These are phyloP conservation scores for Drosophila littoralis DNA, from an alignment of 1,140 invertebrate species.

Conservation along the genomic window DNA sequence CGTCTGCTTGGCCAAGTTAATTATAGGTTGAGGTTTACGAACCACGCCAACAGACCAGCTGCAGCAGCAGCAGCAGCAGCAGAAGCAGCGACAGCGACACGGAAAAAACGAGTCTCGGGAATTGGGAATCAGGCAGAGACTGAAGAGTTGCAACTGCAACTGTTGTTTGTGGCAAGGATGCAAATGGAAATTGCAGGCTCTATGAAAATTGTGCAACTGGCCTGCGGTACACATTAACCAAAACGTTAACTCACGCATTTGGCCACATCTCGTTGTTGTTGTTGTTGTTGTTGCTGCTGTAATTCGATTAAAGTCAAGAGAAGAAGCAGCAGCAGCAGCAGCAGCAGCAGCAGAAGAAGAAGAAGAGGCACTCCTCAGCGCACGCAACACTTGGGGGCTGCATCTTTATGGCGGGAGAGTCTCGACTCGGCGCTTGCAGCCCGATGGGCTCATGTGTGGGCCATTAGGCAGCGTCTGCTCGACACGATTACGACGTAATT, in stretches of 20 bases:
- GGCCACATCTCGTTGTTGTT: slow-evolving; percentile 1
- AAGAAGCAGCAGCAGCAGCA: not conserved
- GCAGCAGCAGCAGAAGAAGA: not conserved
- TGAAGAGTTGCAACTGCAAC: slow-evolving; percentile 31
- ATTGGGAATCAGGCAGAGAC: not conserved
- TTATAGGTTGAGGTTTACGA: slow-evolving; percentile 83
- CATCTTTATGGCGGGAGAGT: slow-evolving; percentile 20
- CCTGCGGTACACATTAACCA: slow-evolving; percentile 47
- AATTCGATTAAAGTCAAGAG: slow-evolving; percentile 23
- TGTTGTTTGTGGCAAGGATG: slow-evolving; percentile 20
- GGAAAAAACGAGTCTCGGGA: slow-evolving; percentile 14
- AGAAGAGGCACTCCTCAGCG: slow-evolving; percentile 11
- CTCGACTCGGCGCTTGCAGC: not conserved
- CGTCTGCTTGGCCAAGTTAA: slow-evolving; percentile 75
- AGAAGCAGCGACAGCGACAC: not conserved
- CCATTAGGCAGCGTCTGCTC: slow-evolving; percentile 53
- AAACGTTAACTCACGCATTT: slow-evolving; percentile 10
- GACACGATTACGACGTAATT: slow-evolving; percentile 79
- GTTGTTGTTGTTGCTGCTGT: not conserved
- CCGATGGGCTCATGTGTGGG: slow-evolving; percentile 17
- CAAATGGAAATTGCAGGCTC: slow-evolving; percentile 59
- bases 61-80: slow-evolving; percentile 36
- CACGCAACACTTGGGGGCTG: slow-evolving; percentile 67
- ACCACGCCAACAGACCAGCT: slow-evolving; percentile 55
- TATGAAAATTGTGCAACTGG: slow-evolving; percentile 66